Percentiles rank a stretch among this genome's conserved stretches.
phyloP scores from a whole-genome alignment of 2,888 invertebrate genomes.

The Trichopoda pennipes region DNA sequence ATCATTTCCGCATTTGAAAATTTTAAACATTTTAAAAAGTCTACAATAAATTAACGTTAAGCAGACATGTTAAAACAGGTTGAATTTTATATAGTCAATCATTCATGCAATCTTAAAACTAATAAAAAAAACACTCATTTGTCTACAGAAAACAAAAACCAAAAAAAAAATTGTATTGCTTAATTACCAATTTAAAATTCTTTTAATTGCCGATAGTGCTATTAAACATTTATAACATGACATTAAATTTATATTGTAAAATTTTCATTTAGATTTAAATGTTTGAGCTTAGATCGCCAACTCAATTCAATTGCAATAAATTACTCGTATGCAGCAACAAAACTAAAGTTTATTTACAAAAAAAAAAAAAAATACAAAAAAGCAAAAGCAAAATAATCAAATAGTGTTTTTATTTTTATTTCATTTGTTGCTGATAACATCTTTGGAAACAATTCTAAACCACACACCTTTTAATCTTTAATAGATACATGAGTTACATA shows the following conservation, averaged over 20 bases:
- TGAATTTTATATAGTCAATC: slow-evolving; percentile 49
- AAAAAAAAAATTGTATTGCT: slow-evolving; percentile 62
- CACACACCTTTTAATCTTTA: slow-evolving; percentile 69
- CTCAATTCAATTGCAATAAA: slow-evolving; percentile 38
- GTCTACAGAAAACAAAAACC: slow-evolving; percentile 16
- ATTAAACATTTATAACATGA: slow-evolving; percentile 67
- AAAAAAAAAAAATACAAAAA: not conserved
- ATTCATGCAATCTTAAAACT: slow-evolving; percentile 42
- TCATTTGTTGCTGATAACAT: slow-evolving; percentile 65
- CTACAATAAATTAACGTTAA: slow-evolving; percentile 36
- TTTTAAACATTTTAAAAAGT: not conserved
- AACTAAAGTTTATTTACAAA: slow-evolving; percentile 35
- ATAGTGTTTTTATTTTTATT: slow-evolving; percentile 55
- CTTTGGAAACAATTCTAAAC: slow-evolving; percentile 67
- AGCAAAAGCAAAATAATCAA: slow-evolving; percentile 21
- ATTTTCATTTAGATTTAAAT: slow-evolving; percentile 47
- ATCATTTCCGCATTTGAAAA: slow-evolving; percentile 29
- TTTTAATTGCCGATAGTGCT: slow-evolving; percentile 66
- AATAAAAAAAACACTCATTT: slow-evolving; percentile 22
- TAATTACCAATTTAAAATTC: slow-evolving; percentile 69
- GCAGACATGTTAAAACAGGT: slow-evolving; percentile 57
- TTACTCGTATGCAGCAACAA: slow-evolving; percentile 23
- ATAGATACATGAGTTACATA: slow-evolving; percentile 62
- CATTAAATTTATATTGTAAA: slow-evolving; percentile 62
- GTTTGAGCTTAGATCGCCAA: slow-evolving; percentile 18